A percentile compares a stretch with the other conserved stretches of the same genome.
Conservation (phyloP, 1,140 invertebrate genomes). For the Pseudomyrmex dendroicus region DNA sequence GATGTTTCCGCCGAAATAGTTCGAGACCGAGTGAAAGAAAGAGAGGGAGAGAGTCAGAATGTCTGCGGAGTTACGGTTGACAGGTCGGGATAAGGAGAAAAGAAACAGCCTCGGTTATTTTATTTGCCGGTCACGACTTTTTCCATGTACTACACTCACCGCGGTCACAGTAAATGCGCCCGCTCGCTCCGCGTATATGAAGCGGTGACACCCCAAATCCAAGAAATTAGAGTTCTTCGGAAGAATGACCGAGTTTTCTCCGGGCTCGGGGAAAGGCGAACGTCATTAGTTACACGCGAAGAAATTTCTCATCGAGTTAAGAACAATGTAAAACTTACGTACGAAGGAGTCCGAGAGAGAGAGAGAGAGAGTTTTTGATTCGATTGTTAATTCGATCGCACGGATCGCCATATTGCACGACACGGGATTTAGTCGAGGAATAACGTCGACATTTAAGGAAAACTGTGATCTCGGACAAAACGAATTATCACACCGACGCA, state of each 20-base stretch:
- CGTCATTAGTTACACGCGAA: conserved; percentile 13
- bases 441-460: neutral
- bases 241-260: conserved; percentile 28
- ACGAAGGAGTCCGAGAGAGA: neutral
- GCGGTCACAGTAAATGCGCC: conserved; percentile 38
- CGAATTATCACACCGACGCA: conserved; percentile 31
- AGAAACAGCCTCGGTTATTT: conserved; percentile 53
- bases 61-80: conserved; percentile 54
- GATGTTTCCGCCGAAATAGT: neutral
- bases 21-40: conserved; percentile 20
- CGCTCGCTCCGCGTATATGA: conserved; percentile 1
- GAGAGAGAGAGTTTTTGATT: neutral
- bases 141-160: conserved; percentile 27
- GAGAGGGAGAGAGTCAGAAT: conserved; percentile 14
- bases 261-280: neutral
- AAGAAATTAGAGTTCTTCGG: conserved; percentile 42
- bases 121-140: conserved; percentile 57
- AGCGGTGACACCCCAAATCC: conserved; percentile 37
- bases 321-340: neutral
- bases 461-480: neutral
- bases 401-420: neutral
- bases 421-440: neutral
- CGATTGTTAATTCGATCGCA: conserved; percentile 10
- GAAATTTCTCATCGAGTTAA: neutral
- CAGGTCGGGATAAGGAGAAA: conserved; percentile 45